These are phyloP conservation scores for Colinus virginianus DNA, from an alignment of 2,113 vertebrate genomes.

Conservation along the genomic window DNA sequence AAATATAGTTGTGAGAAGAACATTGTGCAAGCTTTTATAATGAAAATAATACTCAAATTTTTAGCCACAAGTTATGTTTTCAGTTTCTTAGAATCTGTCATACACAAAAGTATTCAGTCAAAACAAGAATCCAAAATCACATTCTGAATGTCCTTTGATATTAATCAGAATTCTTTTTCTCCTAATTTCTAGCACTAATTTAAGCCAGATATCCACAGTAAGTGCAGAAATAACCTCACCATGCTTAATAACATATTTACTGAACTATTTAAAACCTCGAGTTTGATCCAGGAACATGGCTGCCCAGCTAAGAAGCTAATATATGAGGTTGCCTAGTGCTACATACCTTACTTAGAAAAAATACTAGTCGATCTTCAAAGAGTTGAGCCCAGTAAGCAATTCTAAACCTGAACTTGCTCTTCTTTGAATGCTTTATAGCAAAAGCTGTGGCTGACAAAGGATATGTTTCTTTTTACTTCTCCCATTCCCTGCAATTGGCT, in stretches of 20 bases:
- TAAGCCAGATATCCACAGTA: not conserved
- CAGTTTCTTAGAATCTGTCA: not conserved
- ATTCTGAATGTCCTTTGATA: not conserved
- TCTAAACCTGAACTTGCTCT: not conserved
- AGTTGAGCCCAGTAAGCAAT: not conserved
- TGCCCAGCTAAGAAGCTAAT: slow-evolving; percentile 45
- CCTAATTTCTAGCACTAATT: not conserved
- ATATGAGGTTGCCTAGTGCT: not conserved
- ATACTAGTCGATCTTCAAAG: fast-evolving
- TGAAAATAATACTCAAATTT: not conserved
- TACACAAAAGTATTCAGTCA: not conserved
- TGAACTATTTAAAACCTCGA: not conserved
- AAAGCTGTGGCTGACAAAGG: not conserved
- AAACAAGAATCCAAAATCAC: not conserved
- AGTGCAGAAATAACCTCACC: no score
- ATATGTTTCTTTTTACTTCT: not conserved
- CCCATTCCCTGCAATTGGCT: not conserved
- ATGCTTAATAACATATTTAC: not conserved
- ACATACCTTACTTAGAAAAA: not conserved
- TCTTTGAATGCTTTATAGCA: not conserved
- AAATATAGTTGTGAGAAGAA: not conserved
- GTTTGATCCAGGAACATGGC: not conserved
- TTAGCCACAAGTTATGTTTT: not conserved
- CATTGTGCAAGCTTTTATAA: not conserved
- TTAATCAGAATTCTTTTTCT: not conserved